Percentiles rank a stretch among this genome's conserved stretches.
phyloP scores from a whole-genome alignment of 1,140 invertebrate genomes.

The Bombus polaris region DNA sequence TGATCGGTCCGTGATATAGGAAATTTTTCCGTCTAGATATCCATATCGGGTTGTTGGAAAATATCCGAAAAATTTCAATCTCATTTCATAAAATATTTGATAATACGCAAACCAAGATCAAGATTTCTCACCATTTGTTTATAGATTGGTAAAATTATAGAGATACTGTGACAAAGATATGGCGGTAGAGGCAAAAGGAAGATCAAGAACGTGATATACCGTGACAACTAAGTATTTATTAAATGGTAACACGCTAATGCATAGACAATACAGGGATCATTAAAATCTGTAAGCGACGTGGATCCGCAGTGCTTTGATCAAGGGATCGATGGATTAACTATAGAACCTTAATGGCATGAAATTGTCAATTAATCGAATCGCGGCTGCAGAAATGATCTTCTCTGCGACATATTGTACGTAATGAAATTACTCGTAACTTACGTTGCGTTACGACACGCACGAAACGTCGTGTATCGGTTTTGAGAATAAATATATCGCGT shows the following conservation, averaged over 20 bases:
- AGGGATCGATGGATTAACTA: conserved; percentile 56
- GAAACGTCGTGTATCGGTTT: conserved; percentile 19
- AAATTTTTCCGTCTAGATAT: not conserved
- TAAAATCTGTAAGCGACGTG: conserved; percentile 51
- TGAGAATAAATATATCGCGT: conserved; percentile 24
- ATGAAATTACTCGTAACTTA: conserved; percentile 13
- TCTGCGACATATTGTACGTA: not conserved
- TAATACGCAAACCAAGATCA: not conserved
- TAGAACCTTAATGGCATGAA: conserved; percentile 50
- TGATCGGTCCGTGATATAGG: not conserved
- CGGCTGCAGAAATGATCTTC: conserved; percentile 29
- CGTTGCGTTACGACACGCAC: not conserved
- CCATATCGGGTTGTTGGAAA: not conserved
- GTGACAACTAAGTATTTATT: not conserved
- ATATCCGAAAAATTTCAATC: not conserved
- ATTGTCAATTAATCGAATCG: conserved; percentile 43
- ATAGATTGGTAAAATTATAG: not conserved
- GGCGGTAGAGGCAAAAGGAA: not conserved
- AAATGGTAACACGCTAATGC: conserved; percentile 20
- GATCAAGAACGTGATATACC: not conserved
- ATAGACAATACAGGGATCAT: conserved; percentile 5
- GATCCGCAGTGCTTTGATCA: conserved; percentile 25
- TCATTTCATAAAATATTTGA: not conserved
- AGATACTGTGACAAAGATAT: not conserved
- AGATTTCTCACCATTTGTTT: not conserved